Percentiles rank a stretch among this genome's conserved stretches.
These are phyloP conservation scores for Lochmaea crataegi DNA, from an alignment of 2,888 invertebrate genomes.

Conservation along the genomic window DNA sequence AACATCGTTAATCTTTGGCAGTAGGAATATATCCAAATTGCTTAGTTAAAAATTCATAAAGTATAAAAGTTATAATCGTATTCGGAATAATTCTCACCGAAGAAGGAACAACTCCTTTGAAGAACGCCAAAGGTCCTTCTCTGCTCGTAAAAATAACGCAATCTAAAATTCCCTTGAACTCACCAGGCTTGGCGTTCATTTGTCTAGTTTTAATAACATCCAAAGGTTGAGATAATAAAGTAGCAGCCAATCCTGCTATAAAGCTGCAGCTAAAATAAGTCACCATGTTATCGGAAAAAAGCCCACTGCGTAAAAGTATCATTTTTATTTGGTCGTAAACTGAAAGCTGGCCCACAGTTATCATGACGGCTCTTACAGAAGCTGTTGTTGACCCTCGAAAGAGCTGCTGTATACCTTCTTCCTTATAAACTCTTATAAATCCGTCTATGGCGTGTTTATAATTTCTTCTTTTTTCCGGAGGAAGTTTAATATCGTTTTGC, in stretches of 20 bases:
- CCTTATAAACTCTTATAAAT: constrained; percentile 78
- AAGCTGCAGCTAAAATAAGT: constrained; percentile 88
- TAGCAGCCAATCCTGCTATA: constrained; percentile 86
- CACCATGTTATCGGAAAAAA: constrained; percentile 64
- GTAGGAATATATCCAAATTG: constrained; percentile 72
- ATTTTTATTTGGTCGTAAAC: constrained; percentile 95
- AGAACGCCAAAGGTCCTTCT: constrained; percentile 91
- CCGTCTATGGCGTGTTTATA: constrained; percentile 97
- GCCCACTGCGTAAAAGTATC: constrained; percentile 24
- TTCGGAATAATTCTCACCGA: constrained; percentile 96
- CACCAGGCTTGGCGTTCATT: constrained; percentile 96
- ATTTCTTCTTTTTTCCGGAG: constrained; percentile 86
- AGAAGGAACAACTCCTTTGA: constrained; percentile 95
- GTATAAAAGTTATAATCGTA: constrained; percentile 93
- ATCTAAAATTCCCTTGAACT: constrained; percentile 79
- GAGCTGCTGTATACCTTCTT: constrained; percentile 83
- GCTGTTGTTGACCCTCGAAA: constrained; percentile 94
- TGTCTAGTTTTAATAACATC: constrained; percentile 97
- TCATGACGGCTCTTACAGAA: constrained; percentile 87
- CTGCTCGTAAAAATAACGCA: constrained; percentile 85
- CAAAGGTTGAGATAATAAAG: constrained; percentile 93
- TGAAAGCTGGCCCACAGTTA: constrained; percentile 86
- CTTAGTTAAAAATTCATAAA: constrained; percentile 91
- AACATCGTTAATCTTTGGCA: neutral
- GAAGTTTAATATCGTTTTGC: constrained; percentile 98